Evolutionary conservation across 2,113 vertebrate genomes (phyloP).

Genomic region (Potamarius usumacintae): DNA sequence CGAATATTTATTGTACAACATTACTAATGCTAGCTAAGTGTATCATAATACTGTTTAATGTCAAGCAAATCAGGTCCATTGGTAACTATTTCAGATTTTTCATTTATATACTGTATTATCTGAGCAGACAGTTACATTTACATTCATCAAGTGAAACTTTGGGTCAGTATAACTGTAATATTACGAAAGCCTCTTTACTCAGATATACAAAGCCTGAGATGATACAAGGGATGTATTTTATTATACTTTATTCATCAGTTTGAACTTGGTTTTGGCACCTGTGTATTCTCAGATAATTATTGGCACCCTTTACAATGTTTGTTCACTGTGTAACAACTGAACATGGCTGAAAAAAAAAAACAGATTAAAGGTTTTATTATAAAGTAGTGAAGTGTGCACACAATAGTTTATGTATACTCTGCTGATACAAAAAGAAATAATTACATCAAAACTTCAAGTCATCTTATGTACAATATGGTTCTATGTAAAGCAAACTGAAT

Average conservation of each 20-base stretch:
- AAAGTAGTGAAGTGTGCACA: background rate
- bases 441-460: background rate
- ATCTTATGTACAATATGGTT: background rate
- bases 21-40: slow-evolving; percentile 88
- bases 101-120: slow-evolving; percentile 67
- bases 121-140: slow-evolving; percentile 72
- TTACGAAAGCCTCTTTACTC: slow-evolving; percentile 28
- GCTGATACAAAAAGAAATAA: background rate
- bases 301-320: background rate
- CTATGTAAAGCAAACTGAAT: background rate
- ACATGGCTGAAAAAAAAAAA: background rate
- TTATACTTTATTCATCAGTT: background rate
- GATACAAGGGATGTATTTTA: slow-evolving; percentile 54
- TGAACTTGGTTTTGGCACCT: slow-evolving; percentile 60
- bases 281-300: slow-evolving; percentile 57
- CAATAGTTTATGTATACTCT: background rate
- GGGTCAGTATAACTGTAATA: slow-evolving; percentile 43
- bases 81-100: slow-evolving; percentile 76
- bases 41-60: slow-evolving; percentile 82
- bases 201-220: slow-evolving; percentile 38
- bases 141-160: slow-evolving; percentile 60
- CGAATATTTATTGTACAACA: slow-evolving; percentile 90
- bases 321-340: background rate
- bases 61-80: slow-evolving; percentile 81
- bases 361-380: background rate